Evolutionary conservation across 1,140 invertebrate genomes (phyloP), one percentile per base, ranked within the genome.

Genomic region (Bactericera cockerelli): DNA sequence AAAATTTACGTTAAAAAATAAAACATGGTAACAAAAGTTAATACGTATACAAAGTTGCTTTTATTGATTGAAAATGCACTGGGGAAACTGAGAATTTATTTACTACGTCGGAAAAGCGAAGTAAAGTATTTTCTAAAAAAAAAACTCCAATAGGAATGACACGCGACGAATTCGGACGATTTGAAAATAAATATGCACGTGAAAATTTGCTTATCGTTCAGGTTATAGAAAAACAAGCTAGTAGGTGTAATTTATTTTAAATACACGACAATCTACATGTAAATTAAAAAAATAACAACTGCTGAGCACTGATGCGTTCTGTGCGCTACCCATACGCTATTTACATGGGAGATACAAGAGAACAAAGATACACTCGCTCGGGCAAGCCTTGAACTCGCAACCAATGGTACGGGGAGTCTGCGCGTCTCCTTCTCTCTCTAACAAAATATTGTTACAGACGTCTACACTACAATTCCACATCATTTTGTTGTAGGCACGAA

Each of bases 1-100:
- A 56, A 8, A 56, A 22, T 56, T 19, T 19, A 24, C 26, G n/a
- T 56, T 56, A 56, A 56, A 56, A 16, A 56, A 56, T 26, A 56
- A n/a, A 49, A 49, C 42, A 49, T 49, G 26, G 55, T 25, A 31
- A 19, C 56, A 31, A 33, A n/a, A n/a, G n/a, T n/a, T 11, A 10
- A 56, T 25, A 57, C 26, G 33, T 56, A 26, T 56, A 26, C 26
- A 31, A 25, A 26, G 24, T 56, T 56, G 24, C 8, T 54, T 54
- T 56, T 19, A 26, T 56, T 49, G 42, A 49, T 49, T 49, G 42
- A 49, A 19, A 49, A n/a, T 49, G 42, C 42, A 49, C n/a, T 49
- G 22, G 22, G n/a, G 22, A 49, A 49, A 49, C 22, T 10, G 19
- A 4, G 22, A 16, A 49, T 10, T 10, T 6, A 6, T 49, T 49